Evolutionary conservation across 2,113 vertebrate genomes (phyloP).

Genomic region (Apistogramma diplotaenia): DNA sequence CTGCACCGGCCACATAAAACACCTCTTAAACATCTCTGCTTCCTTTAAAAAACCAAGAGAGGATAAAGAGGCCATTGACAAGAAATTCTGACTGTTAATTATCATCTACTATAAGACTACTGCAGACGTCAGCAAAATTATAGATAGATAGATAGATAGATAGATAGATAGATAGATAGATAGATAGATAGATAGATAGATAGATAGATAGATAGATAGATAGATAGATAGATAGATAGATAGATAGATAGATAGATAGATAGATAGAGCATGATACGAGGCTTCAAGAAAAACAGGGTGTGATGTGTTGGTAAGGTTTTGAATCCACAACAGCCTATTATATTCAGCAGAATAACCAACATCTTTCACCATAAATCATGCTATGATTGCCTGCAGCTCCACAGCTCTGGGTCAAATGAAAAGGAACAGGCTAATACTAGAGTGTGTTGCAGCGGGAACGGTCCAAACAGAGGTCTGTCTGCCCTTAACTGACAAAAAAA

Average conservation of each 20-base stretch:
- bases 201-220: too few species aligned
- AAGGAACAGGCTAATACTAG: conserved; percentile 14
- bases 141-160: too few species aligned
- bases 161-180: too few species aligned
- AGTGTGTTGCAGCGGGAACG: not conserved
- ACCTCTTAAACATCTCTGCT: not conserved
- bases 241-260: too few species aligned
- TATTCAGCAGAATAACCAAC: conserved; percentile 3
- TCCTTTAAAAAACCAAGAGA: not conserved
- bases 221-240: too few species aligned
- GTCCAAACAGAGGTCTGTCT: conserved; percentile 15
- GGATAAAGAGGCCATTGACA: not conserved
- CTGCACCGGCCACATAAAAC: not conserved
- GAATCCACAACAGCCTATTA: not conserved
- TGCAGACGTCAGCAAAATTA: not conserved
- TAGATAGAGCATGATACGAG: not conserved
- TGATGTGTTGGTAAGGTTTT: not conserved
- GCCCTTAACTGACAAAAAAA: conserved; percentile 21
- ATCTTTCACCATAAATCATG: conserved; percentile 5
- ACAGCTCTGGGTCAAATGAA: conserved; percentile 20
- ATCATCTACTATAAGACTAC: not conserved
- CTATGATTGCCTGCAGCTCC: not conserved
- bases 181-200: too few species aligned
- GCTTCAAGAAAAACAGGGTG: not conserved
- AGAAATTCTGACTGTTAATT: not conserved